Conservation (phyloP, 1,140 invertebrate genomes). For the Lucilia cuprina region DNA sequence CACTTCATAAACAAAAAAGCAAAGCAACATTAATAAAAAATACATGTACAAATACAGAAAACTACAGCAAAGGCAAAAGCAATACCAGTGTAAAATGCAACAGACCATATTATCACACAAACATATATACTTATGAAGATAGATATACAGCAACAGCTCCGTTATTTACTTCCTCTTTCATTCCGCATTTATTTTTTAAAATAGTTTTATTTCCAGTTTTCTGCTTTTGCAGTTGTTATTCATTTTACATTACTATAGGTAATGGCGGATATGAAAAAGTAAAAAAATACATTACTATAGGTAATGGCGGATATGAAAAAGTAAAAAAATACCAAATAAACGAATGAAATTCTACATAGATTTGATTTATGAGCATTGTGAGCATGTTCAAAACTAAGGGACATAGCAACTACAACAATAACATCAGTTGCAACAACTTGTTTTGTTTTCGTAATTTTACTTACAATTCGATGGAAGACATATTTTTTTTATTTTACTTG, state of each 20-base stretch:
- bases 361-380: background rate
- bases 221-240: background rate
- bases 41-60: background rate
- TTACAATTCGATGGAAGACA: slow-evolving; percentile 23
- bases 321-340: background rate
- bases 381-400: background rate
- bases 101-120: background rate
- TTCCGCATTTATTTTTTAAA: background rate
- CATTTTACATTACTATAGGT: background rate
- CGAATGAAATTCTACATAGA: background rate
- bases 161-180: background rate
- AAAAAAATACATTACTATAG: background rate
- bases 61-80: background rate
- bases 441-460: background rate
- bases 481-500: background rate
- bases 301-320: background rate
- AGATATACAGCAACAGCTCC: background rate
- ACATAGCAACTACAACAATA: background rate
- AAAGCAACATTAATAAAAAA: background rate
- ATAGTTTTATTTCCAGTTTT: background rate
- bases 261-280: background rate
- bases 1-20: background rate
- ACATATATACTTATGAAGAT: background rate
- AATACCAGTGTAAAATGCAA: background rate
- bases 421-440: background rate